Conservation (phyloP, 2,888 invertebrate species). For the Pheosia tremula region DNA sequence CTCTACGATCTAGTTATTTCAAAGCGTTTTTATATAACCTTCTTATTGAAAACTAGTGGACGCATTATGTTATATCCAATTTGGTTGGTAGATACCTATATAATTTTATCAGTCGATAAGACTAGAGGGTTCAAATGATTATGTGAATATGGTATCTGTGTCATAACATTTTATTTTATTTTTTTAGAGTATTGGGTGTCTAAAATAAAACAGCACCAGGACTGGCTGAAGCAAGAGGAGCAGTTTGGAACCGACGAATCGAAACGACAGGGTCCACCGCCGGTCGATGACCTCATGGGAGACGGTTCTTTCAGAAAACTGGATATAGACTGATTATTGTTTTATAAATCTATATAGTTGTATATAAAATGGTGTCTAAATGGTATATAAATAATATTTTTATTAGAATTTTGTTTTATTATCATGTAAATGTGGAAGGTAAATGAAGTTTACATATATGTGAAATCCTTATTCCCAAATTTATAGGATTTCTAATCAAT, state of each 20-base stretch:
- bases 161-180: neutral
- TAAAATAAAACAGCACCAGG: constrained; percentile 78
- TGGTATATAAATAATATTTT: neutral
- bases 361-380: neutral
- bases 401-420: constrained; percentile 8
- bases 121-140: too few relatives aligned
- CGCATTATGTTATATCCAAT: too few relatives aligned
- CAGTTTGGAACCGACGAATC: constrained; percentile 82
- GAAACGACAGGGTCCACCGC: constrained; percentile 77
- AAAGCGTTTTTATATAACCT: too few relatives aligned
- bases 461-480: too few relatives aligned
- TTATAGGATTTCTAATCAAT: too few relatives aligned
- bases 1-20: too few relatives aligned
- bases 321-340: constrained; percentile 71
- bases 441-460: too few relatives aligned
- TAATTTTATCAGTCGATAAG: too few relatives aligned
- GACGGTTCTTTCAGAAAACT: constrained; percentile 84
- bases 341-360: neutral
- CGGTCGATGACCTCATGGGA: constrained; percentile 72
- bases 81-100: too few relatives aligned
- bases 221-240: constrained; percentile 83
- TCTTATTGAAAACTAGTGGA: too few relatives aligned
- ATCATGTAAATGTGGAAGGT: neutral
- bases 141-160: too few relatives aligned
- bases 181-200: constrained; percentile 76